Conservation (phyloP, 2,797 vertebrate genomes). For the Crossoptilon crossoptilon region DNA sequence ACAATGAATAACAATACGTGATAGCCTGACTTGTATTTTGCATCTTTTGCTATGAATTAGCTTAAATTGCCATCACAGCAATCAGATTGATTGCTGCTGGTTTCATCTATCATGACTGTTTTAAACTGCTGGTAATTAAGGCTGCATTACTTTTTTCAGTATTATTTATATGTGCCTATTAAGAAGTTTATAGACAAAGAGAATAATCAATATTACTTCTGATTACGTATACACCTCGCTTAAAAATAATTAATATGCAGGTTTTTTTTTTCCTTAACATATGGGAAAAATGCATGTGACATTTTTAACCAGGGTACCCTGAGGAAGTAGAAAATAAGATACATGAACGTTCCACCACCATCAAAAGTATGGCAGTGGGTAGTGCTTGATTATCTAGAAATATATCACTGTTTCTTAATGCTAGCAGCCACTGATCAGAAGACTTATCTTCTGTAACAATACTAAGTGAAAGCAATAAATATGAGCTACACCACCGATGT, state of each 20-base stretch:
- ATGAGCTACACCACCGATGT: not conserved
- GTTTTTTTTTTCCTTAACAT: conserved; percentile 43
- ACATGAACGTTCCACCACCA: conserved; percentile 4
- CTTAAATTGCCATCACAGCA: not conserved
- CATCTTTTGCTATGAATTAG: not conserved
- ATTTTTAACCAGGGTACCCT: conserved; percentile 42
- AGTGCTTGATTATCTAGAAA: conserved; percentile 45
- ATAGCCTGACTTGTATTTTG: not conserved
- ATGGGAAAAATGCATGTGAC: conserved; percentile 37
- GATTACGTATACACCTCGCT: conserved; percentile 10
- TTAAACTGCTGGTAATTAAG: conserved; percentile 30
- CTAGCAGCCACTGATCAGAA: conserved; percentile 31
- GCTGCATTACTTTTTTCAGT: not conserved
- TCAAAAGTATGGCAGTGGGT: conserved; percentile 61
- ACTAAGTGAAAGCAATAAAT: not conserved
- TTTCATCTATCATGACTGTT: not conserved
- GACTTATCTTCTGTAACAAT: not conserved
- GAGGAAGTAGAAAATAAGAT: conserved; percentile 48
- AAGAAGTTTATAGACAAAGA: conserved; percentile 7
- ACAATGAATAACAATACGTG: fast-evolving
- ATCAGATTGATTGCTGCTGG: conserved; percentile 17
- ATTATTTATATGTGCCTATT: conserved; percentile 28
- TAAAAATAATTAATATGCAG: conserved; percentile 40
- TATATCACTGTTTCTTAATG: conserved; percentile 31
- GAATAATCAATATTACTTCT: conserved; percentile 30